Base-by-base conservation (phyloP, 2,888 invertebrate species). In the Archaeoteleia sp. region DNA sequence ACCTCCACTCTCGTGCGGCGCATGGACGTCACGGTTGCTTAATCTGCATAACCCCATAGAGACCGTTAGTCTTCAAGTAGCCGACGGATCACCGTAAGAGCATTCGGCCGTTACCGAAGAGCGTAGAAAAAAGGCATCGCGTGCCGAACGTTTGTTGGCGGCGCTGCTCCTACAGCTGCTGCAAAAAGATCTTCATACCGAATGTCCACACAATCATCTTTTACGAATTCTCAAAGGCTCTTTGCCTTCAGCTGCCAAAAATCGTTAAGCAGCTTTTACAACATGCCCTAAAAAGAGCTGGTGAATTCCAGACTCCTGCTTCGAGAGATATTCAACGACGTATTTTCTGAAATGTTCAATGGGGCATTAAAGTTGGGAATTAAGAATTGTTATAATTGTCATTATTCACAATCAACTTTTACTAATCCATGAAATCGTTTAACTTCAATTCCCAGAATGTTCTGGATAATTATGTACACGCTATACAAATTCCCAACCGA, bases 1-100 rank as follows among this genome's bases (percentile, higher is more conserved):
- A 53, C 54, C 67, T 58, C 53, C 27, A 45, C 57, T 51, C 48
- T 37, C 46, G 49, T 40, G 49, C 54, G 57, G n/a, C 45, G 45
- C 42, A 45, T 70, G 73, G 67, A 72, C 78, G 79, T 78, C 78
- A 76, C 77, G 80, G 77, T 80, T 76, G 76, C 76, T 79, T 77
- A 78, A 80, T 81, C 79, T 80, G 78, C 80, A 80, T 81, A 80
- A 80, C 78, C 78, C 75, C 73, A 75, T 74, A 75, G 74, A 70
- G 74, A 76, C 80, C 81, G 81, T 81, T 81, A 80, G 74, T 67
- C 74, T 74, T 74, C 75, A 79, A 78, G 75, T 76, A 76, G 75
- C 74, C 67, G 72, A 53, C 67, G 77, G 75, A 77, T 74, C 73
- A 74, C 73, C 73, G 75, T 75, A 78, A 75, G 74, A 75, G 75